phyloP scores from a whole-genome alignment of 2,113 vertebrate species.

The Rattus norvegicus region GRCr8 NC_086028.1:79809001-79809500 shows the following conservation, averaged over 20 bases:
- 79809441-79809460: neutral
- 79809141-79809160: conserved; percentile 94
- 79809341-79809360: neutral
- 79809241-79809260: conserved; percentile 87
- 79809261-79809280: neutral
- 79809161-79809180: conserved; percentile 92
- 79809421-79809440: neutral
- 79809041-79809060: neutral
- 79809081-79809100: conserved; percentile 90
- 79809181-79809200: conserved; percentile 94
- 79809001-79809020: neutral
- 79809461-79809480: neutral
- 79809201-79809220: conserved; percentile 96
- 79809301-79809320: neutral
- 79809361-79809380: neutral
- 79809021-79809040: neutral
- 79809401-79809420: neutral
- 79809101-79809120: conserved; percentile 96
- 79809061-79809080: conserved; percentile 83
- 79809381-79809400: accelerated
- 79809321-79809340: neutral
- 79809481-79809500: neutral
- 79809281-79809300: neutral
- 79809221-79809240: conserved; percentile 95
- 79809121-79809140: conserved; percentile 91